Percentiles rank a stretch among this genome's conserved stretches.
These are phyloP conservation scores for Cephus sareptanus DNA, from an alignment of 2,888 invertebrate species.

Conservation along the genomic window DNA sequence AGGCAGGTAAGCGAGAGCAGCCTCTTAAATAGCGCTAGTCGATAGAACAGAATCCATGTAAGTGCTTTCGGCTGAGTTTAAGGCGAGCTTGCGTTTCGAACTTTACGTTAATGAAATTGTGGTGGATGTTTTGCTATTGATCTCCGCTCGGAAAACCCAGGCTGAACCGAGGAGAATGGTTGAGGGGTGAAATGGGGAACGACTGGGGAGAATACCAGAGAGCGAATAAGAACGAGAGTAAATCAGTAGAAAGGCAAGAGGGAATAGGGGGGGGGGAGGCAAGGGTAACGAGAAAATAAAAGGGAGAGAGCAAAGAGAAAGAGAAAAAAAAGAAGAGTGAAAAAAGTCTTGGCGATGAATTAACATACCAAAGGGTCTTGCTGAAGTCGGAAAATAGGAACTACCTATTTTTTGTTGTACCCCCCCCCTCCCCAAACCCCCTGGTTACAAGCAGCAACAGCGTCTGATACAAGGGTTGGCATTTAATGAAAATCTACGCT, in stretches of 20 bases:
- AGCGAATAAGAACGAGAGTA: slow-evolving; percentile 3
- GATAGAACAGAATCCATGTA: neutral
- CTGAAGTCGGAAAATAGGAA: slow-evolving; percentile 10
- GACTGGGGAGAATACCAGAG: neutral
- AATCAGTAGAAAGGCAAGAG: neutral
- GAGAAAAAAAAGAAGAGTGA: slow-evolving; percentile 10
- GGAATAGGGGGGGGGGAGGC: neutral
- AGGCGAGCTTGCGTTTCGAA: slow-evolving; percentile 23
- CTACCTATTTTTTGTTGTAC: slow-evolving; percentile 17
- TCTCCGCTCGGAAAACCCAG: neutral
- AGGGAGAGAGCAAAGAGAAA: slow-evolving; percentile 11
- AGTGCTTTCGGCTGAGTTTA: neutral
- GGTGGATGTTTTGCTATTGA: slow-evolving; percentile 18
- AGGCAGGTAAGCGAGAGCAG: neutral
- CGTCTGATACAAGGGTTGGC: slow-evolving; percentile 20
- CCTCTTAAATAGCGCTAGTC: neutral
- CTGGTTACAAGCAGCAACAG: slow-evolving; percentile 14
- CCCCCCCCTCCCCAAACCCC: neutral
- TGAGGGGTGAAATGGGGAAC: neutral
- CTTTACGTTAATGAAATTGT: slow-evolving; percentile 32
- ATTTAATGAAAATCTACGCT: slow-evolving; percentile 37
- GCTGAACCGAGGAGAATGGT: neutral
- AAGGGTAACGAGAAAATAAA: slow-evolving; percentile 8
- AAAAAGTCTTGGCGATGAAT: slow-evolving; percentile 35
- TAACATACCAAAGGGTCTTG: slow-evolving; percentile 41